Evolutionary conservation across 1,140 invertebrate species (phyloP).

Genomic region (Diorhabda sublineata): DNA sequence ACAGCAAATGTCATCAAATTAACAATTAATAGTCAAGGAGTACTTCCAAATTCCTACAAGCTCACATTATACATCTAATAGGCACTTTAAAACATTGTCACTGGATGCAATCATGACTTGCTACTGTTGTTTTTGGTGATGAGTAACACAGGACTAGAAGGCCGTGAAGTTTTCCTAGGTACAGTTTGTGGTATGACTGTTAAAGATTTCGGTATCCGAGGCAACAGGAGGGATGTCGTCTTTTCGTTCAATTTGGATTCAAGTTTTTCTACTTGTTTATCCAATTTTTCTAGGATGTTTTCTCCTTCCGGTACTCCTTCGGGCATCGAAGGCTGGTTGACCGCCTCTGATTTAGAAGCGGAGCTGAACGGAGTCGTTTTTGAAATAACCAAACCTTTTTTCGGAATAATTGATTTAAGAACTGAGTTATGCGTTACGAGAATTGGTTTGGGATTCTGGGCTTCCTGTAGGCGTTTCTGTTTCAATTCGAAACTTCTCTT

Average conservation of each 20-base stretch:
- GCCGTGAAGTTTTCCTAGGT: slow-evolving; percentile 40
- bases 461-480: slow-evolving; percentile 49
- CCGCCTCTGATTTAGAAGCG: slow-evolving; percentile 13
- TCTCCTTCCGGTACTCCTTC: slow-evolving; percentile 21
- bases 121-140: slow-evolving; percentile 32
- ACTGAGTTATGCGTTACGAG: slow-evolving; percentile 33
- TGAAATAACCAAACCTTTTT: slow-evolving; percentile 34
- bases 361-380: slow-evolving; percentile 28
- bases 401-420: slow-evolving; percentile 34
- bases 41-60: not conserved
- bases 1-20: no score
- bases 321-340: slow-evolving; percentile 32
- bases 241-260: slow-evolving; percentile 30
- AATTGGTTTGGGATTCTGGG: slow-evolving; percentile 23
- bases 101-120: slow-evolving; percentile 32
- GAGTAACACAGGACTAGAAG: slow-evolving; percentile 38
- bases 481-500: slow-evolving; percentile 57
- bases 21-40: not conserved
- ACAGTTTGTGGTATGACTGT: slow-evolving; percentile 68
- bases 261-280: slow-evolving; percentile 41
- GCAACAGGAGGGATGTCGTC: slow-evolving; percentile 47
- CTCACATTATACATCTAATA: slow-evolving; percentile 8
- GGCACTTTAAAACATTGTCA: slow-evolving; percentile 29
- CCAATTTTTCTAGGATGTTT: slow-evolving; percentile 39
- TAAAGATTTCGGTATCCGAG: slow-evolving; percentile 71